phyloP scores from a whole-genome alignment of 2,113 vertebrate species.

The Gymnobelideus leadbeateri region DNA sequence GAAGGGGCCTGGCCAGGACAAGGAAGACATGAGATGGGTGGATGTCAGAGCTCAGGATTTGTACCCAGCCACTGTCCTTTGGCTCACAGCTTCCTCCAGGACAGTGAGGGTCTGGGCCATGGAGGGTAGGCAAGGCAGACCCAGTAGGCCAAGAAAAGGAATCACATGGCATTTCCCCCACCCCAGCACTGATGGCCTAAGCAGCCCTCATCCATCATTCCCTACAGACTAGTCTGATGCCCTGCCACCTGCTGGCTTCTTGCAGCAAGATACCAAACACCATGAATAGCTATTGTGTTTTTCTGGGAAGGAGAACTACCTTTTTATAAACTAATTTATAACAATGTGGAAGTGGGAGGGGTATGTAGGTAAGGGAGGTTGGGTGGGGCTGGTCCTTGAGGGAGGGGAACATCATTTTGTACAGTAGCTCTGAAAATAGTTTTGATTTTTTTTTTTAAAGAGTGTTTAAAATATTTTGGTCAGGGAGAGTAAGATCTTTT shows the following conservation, averaged over 20 bases:
- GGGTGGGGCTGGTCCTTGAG: constrained; percentile 47
- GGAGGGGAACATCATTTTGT: constrained; percentile 51
- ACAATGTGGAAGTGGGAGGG: constrained; percentile 32
- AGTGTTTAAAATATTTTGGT: constrained; percentile 82
- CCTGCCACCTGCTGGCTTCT: neutral
- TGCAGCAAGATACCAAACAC: constrained; percentile 10
- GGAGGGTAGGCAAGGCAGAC: neutral
- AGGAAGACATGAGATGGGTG: neutral
- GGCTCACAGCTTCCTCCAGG: neutral
- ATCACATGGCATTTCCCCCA: neutral
- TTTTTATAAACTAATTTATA: constrained; percentile 64
- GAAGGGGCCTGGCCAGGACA: neutral
- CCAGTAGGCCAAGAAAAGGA: neutral
- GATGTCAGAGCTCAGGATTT: neutral
- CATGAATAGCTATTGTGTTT: neutral
- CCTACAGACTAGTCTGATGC: neutral
- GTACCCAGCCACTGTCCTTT: neutral
- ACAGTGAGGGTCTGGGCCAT: neutral
- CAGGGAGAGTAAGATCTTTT: constrained; percentile 78
- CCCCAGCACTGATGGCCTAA: neutral
- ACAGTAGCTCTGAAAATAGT: constrained; percentile 59
- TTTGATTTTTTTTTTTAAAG: constrained; percentile 68
- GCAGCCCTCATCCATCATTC: neutral
- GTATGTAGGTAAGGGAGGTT: neutral
- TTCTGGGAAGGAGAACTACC: neutral